A percentile compares a stretch with the other conserved stretches of the same genome.
Conservation (phyloP, 2,888 invertebrate genomes). For the Allygus modestus region DNA sequence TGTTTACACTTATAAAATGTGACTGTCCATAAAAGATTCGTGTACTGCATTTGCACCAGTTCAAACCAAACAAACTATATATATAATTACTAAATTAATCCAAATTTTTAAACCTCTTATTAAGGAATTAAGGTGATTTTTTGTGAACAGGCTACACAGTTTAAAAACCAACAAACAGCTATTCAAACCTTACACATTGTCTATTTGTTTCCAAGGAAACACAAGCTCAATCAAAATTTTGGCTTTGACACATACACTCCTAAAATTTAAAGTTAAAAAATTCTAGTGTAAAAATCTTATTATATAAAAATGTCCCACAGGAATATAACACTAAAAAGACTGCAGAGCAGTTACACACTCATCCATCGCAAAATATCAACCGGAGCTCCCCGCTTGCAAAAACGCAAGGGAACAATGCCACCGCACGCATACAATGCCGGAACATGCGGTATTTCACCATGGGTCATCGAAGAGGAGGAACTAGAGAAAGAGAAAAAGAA, state of each 20-base stretch:
- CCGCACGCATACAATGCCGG: background rate
- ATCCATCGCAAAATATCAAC: background rate
- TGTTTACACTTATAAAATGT: too few relatives aligned
- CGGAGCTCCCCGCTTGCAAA: background rate
- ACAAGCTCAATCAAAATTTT: background rate
- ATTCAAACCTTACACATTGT: background rate
- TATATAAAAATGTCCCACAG: background rate
- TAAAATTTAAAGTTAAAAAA: background rate
- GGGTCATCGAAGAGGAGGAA: background rate
- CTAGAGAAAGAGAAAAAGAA: background rate
- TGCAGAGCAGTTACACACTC: conserved; percentile 8
- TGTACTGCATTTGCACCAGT: too few relatives aligned
- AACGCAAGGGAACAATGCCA: background rate
- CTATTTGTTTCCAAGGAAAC: background rate
- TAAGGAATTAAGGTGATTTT: too few relatives aligned
- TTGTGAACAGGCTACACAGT: too few relatives aligned
- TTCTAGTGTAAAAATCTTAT: background rate
- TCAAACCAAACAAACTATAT: too few relatives aligned
- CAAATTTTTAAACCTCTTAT: too few relatives aligned
- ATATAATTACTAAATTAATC: too few relatives aligned
- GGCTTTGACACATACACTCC: background rate
- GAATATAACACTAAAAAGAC: background rate
- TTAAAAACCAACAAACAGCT: too few relatives aligned
- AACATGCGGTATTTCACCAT: background rate
- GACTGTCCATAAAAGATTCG: too few relatives aligned